Percentiles rank a stretch among this genome's conserved stretches.
Conservation (phyloP, 2,113 vertebrate species). For the Scalopus aquaticus region DNA sequence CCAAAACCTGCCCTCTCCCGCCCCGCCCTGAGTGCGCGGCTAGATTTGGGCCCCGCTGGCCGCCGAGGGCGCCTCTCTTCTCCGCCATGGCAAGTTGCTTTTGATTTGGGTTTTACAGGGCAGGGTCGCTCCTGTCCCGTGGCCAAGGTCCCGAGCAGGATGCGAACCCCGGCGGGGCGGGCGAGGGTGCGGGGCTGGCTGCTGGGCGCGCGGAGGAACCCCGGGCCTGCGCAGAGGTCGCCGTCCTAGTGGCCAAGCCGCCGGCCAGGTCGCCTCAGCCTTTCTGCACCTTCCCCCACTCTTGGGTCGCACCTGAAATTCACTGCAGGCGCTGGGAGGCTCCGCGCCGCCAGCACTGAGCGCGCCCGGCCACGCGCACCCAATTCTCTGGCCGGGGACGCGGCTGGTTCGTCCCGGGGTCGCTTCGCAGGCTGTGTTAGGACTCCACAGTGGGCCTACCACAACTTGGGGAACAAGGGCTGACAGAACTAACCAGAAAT, state of each 20-base stretch:
- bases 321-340: too few species aligned
- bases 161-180: accelerated
- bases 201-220: not conserved
- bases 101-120: not conserved
- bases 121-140: not conserved
- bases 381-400: accelerated
- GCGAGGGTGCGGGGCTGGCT: not conserved
- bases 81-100: conserved; percentile 55
- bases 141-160: accelerated
- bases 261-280: accelerated
- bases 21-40: accelerated
- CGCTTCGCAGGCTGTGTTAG: not conserved
- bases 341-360: not conserved
- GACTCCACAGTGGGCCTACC: not conserved
- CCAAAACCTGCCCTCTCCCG: not conserved
- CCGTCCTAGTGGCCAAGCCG: accelerated
- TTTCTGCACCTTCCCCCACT: not conserved
- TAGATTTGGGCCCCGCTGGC: accelerated
- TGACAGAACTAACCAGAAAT: not conserved
- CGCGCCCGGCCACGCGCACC: not conserved
- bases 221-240: accelerated
- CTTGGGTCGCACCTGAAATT: too few species aligned
- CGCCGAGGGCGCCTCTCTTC: not conserved
- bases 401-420: accelerated
- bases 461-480: too few species aligned